phyloP scores from a whole-genome alignment of 2,797 vertebrate genomes.

The Harpagifer antarcticus region DNA sequence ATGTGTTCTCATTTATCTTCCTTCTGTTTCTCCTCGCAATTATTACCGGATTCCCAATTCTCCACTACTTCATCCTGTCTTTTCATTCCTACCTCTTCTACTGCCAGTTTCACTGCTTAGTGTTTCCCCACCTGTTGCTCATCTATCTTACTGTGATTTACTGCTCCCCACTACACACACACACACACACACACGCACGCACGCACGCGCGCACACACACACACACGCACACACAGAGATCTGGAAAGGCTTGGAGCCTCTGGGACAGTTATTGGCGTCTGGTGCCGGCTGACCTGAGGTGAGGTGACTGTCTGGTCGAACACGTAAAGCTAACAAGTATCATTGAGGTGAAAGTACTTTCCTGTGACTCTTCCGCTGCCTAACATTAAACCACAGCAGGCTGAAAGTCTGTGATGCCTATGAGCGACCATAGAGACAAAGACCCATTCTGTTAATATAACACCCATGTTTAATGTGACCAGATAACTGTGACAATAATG shows the following conservation, averaged over 20 bases:
- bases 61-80: constrained; percentile 53
- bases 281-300: constrained; percentile 52
- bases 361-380: constrained; percentile 47
- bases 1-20: constrained; percentile 69
- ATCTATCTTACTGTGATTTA: constrained; percentile 71
- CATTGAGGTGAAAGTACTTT: constrained; percentile 62
- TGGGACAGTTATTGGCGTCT: constrained; percentile 52
- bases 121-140: constrained; percentile 76
- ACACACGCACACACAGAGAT: constrained; percentile 40
- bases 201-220: constrained; percentile 20
- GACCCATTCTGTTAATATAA: constrained; percentile 16
- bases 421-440: constrained; percentile 8
- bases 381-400: constrained; percentile 19
- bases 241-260: constrained; percentile 42
- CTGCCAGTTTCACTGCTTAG: constrained; percentile 26
- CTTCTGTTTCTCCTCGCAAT: constrained; percentile 42
- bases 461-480: not conserved
- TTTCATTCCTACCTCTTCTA: constrained; percentile 45
- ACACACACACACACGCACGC: constrained; percentile 19
- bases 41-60: constrained; percentile 56
- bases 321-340: constrained; percentile 46
- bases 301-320: constrained; percentile 44
- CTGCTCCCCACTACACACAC: constrained; percentile 13
- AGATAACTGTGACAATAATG: not conserved
- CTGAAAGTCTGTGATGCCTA: constrained; percentile 28